Evolutionary conservation across 2,113 vertebrate species (phyloP).

Genomic region (Gymnorhina tibicen): DNA sequence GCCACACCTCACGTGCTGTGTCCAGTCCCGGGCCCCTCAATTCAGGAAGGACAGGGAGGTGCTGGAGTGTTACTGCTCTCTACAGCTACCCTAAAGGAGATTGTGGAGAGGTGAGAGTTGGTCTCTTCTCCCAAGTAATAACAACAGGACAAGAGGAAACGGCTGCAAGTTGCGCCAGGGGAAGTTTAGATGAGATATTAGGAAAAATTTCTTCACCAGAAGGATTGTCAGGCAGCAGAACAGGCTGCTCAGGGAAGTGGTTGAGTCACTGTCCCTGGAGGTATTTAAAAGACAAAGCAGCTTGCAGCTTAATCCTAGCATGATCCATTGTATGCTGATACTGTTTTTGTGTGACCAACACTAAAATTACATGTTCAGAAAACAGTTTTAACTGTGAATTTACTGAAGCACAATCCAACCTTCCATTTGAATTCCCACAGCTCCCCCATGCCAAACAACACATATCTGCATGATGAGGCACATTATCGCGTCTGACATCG

Average conservation of each 20-base stretch:
- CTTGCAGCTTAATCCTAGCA: background rate
- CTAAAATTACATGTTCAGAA: background rate
- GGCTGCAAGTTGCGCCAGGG: background rate
- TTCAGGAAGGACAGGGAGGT: background rate
- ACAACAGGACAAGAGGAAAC: background rate
- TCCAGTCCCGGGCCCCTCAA: background rate
- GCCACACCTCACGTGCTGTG: background rate
- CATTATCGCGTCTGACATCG: background rate
- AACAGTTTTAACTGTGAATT: background rate
- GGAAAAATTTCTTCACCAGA: background rate
- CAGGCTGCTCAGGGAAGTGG: background rate
- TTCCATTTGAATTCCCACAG: background rate
- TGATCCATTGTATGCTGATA: background rate
- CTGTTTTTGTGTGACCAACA: background rate
- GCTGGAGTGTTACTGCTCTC: background rate
- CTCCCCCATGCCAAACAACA: background rate
- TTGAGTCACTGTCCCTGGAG: background rate
- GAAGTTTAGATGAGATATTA: background rate
- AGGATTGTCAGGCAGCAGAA: background rate
- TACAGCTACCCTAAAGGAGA: background rate
- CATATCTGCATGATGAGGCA: background rate
- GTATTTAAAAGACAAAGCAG: background rate
- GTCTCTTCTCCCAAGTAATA: background rate
- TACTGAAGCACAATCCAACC: background rate
- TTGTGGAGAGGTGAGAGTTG: rapidly evolving